Evolutionary conservation across 2,113 vertebrate species (phyloP).

Genomic region (Halichoeres trimaculatus): DNA sequence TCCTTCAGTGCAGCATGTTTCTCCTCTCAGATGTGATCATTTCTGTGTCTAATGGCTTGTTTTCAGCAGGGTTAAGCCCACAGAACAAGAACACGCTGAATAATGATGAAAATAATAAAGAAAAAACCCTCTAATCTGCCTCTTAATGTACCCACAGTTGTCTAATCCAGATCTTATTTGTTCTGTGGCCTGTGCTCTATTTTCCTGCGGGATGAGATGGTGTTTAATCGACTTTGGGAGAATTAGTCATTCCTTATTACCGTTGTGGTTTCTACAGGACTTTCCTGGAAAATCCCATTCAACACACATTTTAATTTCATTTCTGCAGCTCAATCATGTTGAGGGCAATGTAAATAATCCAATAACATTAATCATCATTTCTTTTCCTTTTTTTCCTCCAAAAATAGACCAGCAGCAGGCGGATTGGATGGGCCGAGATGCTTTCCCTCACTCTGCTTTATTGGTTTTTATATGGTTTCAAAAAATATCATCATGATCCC

Average conservation of each 20-base stretch:
- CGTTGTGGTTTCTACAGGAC: slow-evolving; percentile 75
- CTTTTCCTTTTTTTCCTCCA: slow-evolving; percentile 52
- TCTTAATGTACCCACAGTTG: slow-evolving; percentile 74
- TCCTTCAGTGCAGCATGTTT: slow-evolving; percentile 10
- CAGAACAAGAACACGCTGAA: slow-evolving; percentile 70
- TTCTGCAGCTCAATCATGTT: slow-evolving; percentile 79
- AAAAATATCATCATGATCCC: slow-evolving; percentile 62
- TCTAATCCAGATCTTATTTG: slow-evolving; percentile 84
- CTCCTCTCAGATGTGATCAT: not conserved
- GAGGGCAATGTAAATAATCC: slow-evolving; percentile 81
- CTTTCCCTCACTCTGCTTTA: slow-evolving; percentile 57
- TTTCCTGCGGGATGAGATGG: slow-evolving; percentile 63
- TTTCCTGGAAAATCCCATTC: slow-evolving; percentile 84
- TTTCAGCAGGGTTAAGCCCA: slow-evolving; percentile 64
- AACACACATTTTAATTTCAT: slow-evolving; percentile 83
- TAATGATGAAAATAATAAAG: slow-evolving; percentile 71
- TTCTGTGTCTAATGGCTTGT: slow-evolving; percentile 65
- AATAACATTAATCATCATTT: slow-evolving; percentile 80
- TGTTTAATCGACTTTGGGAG: slow-evolving; percentile 84
- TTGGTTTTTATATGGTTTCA: slow-evolving; percentile 68
- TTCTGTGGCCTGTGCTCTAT: slow-evolving; percentile 51
- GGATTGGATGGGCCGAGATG: slow-evolving; percentile 43
- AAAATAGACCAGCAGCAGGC: slow-evolving; percentile 35
- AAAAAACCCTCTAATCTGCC: slow-evolving; percentile 81
- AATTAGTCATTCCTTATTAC: slow-evolving; percentile 86